Conservation (phyloP, 2,113 vertebrate species). For the Hippotragus niger region DNA sequence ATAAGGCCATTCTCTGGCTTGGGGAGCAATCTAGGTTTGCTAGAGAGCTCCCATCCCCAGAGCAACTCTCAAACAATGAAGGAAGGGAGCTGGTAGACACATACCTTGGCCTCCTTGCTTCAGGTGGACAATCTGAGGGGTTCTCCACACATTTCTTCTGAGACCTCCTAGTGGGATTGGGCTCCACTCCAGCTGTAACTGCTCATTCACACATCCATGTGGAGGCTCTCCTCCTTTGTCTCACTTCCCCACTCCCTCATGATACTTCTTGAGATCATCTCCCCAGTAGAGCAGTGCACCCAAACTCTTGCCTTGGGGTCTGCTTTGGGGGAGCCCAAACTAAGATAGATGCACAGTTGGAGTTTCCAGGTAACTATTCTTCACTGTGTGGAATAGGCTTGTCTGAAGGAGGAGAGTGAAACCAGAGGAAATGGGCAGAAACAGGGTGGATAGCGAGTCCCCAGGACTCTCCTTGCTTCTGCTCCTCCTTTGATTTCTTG, state of each 20-base stretch:
- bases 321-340: background rate
- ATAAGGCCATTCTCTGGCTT: background rate
- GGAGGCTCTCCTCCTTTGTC: background rate
- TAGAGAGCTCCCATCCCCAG: background rate
- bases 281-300: background rate
- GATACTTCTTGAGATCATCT: background rate
- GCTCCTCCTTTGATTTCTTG: background rate
- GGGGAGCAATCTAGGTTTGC: background rate
- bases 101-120: background rate
- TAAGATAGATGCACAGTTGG: background rate
- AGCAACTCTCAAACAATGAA: background rate
- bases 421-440: background rate
- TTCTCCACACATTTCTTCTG: background rate
- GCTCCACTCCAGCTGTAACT: background rate
- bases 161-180: background rate
- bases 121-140: background rate
- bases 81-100: background rate
- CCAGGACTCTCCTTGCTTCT: background rate
- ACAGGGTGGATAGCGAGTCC: accelerated
- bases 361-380: background rate
- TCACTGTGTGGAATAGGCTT: background rate
- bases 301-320: background rate
- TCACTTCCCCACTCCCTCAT: background rate
- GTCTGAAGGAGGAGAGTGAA: background rate
- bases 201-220: background rate